Evolutionary conservation across 2,888 invertebrate species (phyloP).

Genomic region (Ennomos quercinarius): DNA sequence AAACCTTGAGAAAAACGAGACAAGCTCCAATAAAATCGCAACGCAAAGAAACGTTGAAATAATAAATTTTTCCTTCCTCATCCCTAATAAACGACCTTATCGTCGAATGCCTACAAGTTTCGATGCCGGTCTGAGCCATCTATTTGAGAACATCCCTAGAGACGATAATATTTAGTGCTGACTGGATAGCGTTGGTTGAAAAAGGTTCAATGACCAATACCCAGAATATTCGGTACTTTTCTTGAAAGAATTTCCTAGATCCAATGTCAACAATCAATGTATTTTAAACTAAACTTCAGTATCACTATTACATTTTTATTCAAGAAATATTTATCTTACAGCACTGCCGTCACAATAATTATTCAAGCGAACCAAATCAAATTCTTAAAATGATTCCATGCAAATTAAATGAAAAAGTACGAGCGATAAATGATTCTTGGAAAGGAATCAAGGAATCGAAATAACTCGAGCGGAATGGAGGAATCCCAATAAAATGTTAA

Average conservation of each 20-base stretch:
- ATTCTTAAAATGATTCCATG: slow-evolving; percentile 28
- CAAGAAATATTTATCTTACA: too few relatives aligned
- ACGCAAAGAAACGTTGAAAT: slow-evolving; percentile 24
- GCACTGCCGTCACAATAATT: neutral
- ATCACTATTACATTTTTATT: too few relatives aligned
- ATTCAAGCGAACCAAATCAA: slow-evolving; percentile 23
- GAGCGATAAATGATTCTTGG: slow-evolving; percentile 18
- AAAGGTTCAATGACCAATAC: slow-evolving; percentile 18
- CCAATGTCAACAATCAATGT: too few relatives aligned
- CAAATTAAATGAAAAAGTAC: slow-evolving; percentile 28
- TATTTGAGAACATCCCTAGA: slow-evolving; percentile 6
- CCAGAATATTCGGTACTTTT: slow-evolving; percentile 4
- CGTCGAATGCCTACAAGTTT: slow-evolving; percentile 24
- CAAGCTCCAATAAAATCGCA: slow-evolving; percentile 11
- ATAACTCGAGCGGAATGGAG: slow-evolving; percentile 13
- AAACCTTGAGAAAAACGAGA: neutral
- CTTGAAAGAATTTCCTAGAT: too few relatives aligned
- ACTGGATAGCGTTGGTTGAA: slow-evolving; percentile 2
- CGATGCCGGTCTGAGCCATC: slow-evolving; percentile 6
- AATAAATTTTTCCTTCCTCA: slow-evolving; percentile 33
- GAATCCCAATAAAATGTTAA: slow-evolving; percentile 38
- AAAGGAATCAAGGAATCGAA: slow-evolving; percentile 13
- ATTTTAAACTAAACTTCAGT: too few relatives aligned
- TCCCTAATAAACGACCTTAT: slow-evolving; percentile 32
- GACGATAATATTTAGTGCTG: slow-evolving; percentile 23